Base-by-base conservation (phyloP, 2,888 invertebrate genomes). In the Drosophila histrio region DNA sequence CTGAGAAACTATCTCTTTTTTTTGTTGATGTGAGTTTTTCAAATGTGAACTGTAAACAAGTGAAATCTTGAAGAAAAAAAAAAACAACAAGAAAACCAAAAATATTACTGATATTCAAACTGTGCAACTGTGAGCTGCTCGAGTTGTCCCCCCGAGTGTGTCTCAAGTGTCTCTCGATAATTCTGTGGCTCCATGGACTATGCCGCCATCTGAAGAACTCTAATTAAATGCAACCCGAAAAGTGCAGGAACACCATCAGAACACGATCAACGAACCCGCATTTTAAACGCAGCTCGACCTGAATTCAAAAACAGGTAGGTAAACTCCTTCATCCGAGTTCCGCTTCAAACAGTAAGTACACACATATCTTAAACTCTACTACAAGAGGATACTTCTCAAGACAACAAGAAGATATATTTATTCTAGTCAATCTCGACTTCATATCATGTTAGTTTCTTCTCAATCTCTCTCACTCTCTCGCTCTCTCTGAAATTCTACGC, bases 31-130 rank as follows among this genome's bases (percentile, higher is more conserved):
- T 50, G 50, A 6, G 15, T 34, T 63, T 76, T 38, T 30, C 46
- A n/a, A 36, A n/a, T n/a, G 74, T 67, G 68, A 54, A 28, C 53
- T 39, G n/a, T 21, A 34, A 28, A 36, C 21, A 43, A 69, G 83
- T 82, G 76, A 60, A 58, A 53, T 49, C 6, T 7, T 7, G n/a
- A 8, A 66, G 32, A 8, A 66, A 53, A 38, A 5, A 69, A 54
- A 11, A 34, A 69, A 54, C 11, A 34, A 19, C 13, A 53, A 44
- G 43, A 21, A 8, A 65, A 46, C 32, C 22, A 59, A 52, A 47
- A 13, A 26, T 32, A 22, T 8, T 4, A 15, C 5, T 19, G 36
- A 19, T 22, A 15, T 6, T 21, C 28, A 17, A 52, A 38, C 19
- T 9, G 6, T 15, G 30, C 22, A 30, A 39, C n/a, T n/a, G n/a